A percentile compares a stretch with the other conserved stretches of the same genome.
Conservation (phyloP, 2,888 invertebrate species). For the Arctia plantaginis region DNA sequence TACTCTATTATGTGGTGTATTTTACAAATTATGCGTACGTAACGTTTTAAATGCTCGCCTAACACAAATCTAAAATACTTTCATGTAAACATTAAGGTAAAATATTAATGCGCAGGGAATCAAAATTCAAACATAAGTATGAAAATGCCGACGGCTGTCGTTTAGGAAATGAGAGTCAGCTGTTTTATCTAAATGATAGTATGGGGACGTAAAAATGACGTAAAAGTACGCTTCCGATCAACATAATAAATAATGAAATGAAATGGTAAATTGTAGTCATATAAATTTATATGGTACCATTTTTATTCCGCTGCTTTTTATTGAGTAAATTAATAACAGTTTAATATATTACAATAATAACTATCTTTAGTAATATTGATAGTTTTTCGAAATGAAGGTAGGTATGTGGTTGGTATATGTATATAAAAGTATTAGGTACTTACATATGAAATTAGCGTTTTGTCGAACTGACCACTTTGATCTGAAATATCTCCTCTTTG, state of each 20-base stretch:
- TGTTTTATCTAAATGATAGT: conserved; percentile 79
- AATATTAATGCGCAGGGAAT: conserved; percentile 25
- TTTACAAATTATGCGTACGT: conserved; percentile 33
- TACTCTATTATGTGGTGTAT: conserved; percentile 51
- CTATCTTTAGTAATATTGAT: neutral
- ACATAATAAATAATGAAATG: conserved; percentile 78
- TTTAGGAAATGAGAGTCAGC: conserved; percentile 77
- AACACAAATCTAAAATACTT: neutral
- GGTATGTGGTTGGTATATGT: neutral
- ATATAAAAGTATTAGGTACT: no score
- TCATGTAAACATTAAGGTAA: conserved; percentile 7
- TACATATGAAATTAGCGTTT: no score
- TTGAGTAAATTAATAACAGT: neutral
- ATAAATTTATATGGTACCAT: conserved; percentile 29
- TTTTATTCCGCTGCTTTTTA: conserved; percentile 15
- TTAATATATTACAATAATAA: neutral
- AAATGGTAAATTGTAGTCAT: conserved; percentile 57
- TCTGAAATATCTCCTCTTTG: no score
- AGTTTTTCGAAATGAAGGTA: neutral
- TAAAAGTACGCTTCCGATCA: conserved; percentile 61
- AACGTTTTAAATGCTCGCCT: conserved; percentile 17
- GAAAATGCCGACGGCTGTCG: conserved; percentile 52
- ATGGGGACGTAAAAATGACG: conserved; percentile 77
- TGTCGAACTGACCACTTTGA: no score
- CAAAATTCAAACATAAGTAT: conserved; percentile 38